Evolutionary conservation across 1,140 invertebrate genomes (phyloP).

Genomic region (Apolygus lucorum): DNA sequence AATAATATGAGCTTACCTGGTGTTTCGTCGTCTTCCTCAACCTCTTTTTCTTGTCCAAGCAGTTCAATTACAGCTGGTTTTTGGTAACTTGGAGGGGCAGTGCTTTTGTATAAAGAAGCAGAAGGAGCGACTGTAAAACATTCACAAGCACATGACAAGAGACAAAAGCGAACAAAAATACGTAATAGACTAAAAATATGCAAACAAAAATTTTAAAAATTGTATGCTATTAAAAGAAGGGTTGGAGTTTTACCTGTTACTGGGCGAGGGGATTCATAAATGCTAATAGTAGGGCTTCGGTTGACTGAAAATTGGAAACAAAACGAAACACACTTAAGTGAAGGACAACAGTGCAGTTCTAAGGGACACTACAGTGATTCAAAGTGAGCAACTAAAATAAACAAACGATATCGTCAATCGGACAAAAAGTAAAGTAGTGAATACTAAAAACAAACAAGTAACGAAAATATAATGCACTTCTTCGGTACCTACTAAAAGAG

Average conservation of each 20-base stretch:
- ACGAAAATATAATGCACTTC: too few species aligned
- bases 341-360: too few species aligned
- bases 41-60: neutral
- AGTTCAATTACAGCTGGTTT: too few species aligned
- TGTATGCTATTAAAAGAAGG: neutral
- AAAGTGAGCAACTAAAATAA: too few species aligned
- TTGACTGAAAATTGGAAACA: constrained; percentile 36
- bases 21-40: neutral
- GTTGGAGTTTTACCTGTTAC: neutral
- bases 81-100: neutral
- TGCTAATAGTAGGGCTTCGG: constrained; percentile 39
- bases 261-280: constrained; percentile 16
- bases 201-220: neutral
- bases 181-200: neutral
- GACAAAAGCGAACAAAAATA: neutral
- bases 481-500: too few species aligned
- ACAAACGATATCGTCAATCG: too few species aligned
- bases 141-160: neutral
- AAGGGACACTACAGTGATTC: too few species aligned
- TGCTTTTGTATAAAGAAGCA: neutral
- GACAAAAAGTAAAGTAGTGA: too few species aligned
- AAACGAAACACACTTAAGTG: constrained; percentile 27
- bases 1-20: neutral
- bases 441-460: too few species aligned
- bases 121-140: neutral